A percentile compares a stretch with the other conserved stretches of the same genome.
phyloP scores from a whole-genome alignment of 2,113 vertebrate genomes.

The Herpetotheres cachinnans region DNA sequence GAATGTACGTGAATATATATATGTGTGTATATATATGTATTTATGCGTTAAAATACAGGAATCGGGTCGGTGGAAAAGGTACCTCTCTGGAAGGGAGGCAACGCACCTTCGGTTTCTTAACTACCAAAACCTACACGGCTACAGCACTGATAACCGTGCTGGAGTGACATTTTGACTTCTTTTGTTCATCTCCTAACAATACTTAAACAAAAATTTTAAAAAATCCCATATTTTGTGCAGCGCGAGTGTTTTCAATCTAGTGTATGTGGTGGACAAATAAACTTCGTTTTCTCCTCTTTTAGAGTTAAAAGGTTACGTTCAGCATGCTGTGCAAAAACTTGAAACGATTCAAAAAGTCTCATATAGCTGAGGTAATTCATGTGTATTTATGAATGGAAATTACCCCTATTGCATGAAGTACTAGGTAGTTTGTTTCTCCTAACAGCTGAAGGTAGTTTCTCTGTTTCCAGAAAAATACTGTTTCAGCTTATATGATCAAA shows the following conservation, averaged over 20 bases:
- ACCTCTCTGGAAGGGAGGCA: not conserved
- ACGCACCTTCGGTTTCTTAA: not conserved
- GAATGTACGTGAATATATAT: too few species aligned
- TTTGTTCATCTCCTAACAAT: not conserved
- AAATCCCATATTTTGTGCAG: fast-evolving
- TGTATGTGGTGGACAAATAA: not conserved
- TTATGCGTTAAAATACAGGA: fast-evolving
- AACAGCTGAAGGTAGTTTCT: not conserved
- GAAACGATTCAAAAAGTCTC: not conserved
- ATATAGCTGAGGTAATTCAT: fast-evolving
- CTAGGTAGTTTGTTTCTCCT: not conserved
- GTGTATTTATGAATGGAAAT: not conserved
- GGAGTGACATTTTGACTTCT: too few species aligned
- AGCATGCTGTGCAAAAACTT: not conserved
- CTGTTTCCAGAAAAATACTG: not conserved
- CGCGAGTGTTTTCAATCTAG: not conserved
- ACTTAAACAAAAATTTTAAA: too few species aligned
- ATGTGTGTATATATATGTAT: not conserved
- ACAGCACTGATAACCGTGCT: fast-evolving
- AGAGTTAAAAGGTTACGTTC: not conserved
- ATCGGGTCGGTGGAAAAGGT: not conserved
- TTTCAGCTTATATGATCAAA: not conserved
- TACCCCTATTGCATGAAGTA: not conserved
- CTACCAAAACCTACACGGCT: too few species aligned
- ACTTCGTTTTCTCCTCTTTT: not conserved